phyloP scores from a whole-genome alignment of 2,797 vertebrate genomes.

The Danio jaintianensis region DNA sequence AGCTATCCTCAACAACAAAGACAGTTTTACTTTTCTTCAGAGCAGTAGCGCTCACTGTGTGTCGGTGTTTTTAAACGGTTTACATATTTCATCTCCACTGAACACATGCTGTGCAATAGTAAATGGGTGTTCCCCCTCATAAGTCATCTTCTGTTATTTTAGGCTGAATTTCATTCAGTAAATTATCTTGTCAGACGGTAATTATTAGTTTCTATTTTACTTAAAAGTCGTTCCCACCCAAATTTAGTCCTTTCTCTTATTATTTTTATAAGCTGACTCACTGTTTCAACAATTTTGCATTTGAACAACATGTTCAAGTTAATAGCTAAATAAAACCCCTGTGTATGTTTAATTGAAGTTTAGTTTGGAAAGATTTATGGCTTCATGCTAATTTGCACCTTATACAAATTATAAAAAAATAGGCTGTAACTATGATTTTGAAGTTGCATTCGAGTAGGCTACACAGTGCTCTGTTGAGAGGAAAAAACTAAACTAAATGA shows the following conservation, averaged over 20 bases:
- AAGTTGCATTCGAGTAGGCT: no score
- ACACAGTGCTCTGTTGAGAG: no score
- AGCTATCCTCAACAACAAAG: constrained; percentile 16
- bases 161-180: constrained; percentile 59
- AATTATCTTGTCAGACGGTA: constrained; percentile 67
- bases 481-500: no score
- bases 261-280: constrained; percentile 36
- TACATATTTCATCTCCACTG: constrained; percentile 18
- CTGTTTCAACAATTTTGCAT: constrained; percentile 50
- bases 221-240: constrained; percentile 56
- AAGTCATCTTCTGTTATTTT: constrained; percentile 57
- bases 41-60: neutral
- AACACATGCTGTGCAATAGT: constrained; percentile 39
- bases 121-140: constrained; percentile 63
- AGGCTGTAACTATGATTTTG: no score
- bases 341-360: neutral
- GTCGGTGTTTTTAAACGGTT: neutral
- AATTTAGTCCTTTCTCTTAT: constrained; percentile 51
- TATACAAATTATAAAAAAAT: neutral
- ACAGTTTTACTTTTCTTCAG: neutral
- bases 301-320: constrained; percentile 40
- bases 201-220: constrained; percentile 69
- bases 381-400: neutral
- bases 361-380: neutral
- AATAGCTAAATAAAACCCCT: neutral